Evolutionary conservation across 2,797 vertebrate species (phyloP), one percentile per base, ranked within the genome.

Genomic region (Ctenopoma multispine): DNA sequence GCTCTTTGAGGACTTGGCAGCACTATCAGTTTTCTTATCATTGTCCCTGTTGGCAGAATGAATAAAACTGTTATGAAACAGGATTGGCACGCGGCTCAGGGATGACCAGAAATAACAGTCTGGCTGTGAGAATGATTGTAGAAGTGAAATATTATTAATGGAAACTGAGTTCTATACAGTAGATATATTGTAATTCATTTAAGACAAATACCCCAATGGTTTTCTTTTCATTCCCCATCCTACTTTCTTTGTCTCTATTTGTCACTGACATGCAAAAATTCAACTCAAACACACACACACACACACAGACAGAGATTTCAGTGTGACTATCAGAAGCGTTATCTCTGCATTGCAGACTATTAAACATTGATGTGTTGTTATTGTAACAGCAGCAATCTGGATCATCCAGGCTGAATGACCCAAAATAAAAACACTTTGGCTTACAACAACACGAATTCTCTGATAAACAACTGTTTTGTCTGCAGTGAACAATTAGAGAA

Each of bases 341-440:
- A 90, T 91, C 87, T 79, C 82, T 82, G 86, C 86, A 89, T 77
- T 89, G 91, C 92, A 92, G 90, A 85, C 82, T 84, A 90, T 92
- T 92, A 93, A 91, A 89, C 88, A 92, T 92, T 90, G 81, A 92
- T 94, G 88, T 71, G 82, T 85, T 91, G 71, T 89, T 91, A 87
- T 91, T 90, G 83, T 92, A 89, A 87, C 75, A 70, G 79, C 69
- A 81, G 86, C 86, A 90, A 90, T 92, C 81, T 84, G 89, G 90
- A 89, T 91, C 82, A 92, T 90, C 81, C 85, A 75, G 76, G 70
- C 88, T 92, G 84, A 89, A 85, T 90, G 81, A 90, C 84, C 87
- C 82, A 86, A 86, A 89, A 90, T 87, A 87, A 87, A 88, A 89
- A 84, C 81, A 87, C 69, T 80, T 73, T 82, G 75, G 80, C 73